A percentile compares a stretch with the other conserved stretches of the same genome.
phyloP scores from a whole-genome alignment of 1,140 invertebrate species.

The Sycophaga agraensis region DNA sequence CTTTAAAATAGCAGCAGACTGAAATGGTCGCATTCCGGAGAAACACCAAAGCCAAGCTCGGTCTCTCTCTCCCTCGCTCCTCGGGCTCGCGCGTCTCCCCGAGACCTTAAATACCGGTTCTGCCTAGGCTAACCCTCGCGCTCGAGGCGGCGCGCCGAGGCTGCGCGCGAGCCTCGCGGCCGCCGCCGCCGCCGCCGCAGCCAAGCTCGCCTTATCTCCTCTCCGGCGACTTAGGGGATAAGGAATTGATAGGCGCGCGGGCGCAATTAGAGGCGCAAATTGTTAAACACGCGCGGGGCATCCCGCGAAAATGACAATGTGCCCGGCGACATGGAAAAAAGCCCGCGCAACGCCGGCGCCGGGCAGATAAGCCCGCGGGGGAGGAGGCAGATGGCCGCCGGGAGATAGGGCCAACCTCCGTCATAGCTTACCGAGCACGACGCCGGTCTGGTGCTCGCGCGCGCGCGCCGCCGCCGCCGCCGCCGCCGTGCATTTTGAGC shows the following conservation, averaged over 20 bases:
- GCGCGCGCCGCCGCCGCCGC: no score
- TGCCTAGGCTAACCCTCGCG: no score
- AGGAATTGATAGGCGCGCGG: constrained; percentile 15
- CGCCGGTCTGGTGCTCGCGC: constrained; percentile 37
- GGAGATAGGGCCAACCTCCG: constrained; percentile 54
- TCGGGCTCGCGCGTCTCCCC: background rate
- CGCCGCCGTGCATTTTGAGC: no score
- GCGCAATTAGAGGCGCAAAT: constrained; percentile 28
- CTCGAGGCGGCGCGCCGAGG: no score
- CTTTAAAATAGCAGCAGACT: no score
- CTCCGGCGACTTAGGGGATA: background rate
- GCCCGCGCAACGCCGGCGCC: constrained; percentile 29
- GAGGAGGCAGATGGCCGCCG: constrained; percentile 44
- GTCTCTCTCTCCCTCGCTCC: no score
- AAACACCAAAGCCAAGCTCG: no score
- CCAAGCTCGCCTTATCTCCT: background rate
- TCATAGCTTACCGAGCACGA: constrained; percentile 55
- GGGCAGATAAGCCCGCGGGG: constrained; percentile 22
- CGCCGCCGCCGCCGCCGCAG: no score
- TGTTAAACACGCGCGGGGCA: background rate
- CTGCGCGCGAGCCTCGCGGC: background rate
- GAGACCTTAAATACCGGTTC: constrained; percentile 3
- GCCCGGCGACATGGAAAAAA: constrained; percentile 23
- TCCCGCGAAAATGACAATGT: constrained; percentile 44
- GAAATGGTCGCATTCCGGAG: no score